Percentiles rank a stretch among this genome's conserved stretches.
These are phyloP conservation scores for Maniola jurtina DNA, from an alignment of 1,140 invertebrate species.

Conservation along the genomic window DNA sequence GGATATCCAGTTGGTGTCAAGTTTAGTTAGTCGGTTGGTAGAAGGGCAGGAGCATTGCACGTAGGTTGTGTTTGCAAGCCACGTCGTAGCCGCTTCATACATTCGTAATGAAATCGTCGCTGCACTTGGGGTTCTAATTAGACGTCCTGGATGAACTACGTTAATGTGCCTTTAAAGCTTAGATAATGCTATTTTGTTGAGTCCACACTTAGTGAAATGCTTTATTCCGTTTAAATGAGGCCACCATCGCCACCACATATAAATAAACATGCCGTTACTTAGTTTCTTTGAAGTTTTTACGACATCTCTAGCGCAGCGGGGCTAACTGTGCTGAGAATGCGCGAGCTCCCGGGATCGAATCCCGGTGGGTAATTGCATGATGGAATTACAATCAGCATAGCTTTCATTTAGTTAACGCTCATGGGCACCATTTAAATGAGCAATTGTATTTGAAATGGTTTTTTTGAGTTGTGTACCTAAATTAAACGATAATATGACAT, in stretches of 20 bases:
- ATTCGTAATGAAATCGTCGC: conserved; percentile 70
- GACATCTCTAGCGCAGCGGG: no score
- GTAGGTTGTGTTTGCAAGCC: conserved; percentile 62
- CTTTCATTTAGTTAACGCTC: no score
- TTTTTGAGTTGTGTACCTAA: no score
- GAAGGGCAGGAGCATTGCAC: conserved; percentile 63
- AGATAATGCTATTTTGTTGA: conserved; percentile 31
- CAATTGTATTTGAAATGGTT: no score
- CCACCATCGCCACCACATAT: neutral
- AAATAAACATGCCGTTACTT: neutral
- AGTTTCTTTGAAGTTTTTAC: no score
- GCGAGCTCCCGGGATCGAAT: no score
- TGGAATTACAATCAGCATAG: no score
- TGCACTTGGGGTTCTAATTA: conserved; percentile 57
- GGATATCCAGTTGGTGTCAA: conserved; percentile 6
- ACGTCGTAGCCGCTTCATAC: conserved; percentile 62
- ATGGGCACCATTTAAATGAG: no score
- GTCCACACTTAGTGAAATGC: neutral
- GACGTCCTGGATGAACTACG: conserved; percentile 39
- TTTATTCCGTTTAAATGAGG: neutral
- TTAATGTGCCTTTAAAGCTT: conserved; percentile 37
- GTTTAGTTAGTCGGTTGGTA: conserved; percentile 32
- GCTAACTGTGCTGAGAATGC: no score
- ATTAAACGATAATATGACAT: no score
- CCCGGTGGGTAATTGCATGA: no score